Evolutionary conservation across 2,797 vertebrate species (phyloP), one percentile per base, ranked within the genome.

Genomic region (Falco peregrinus): DNA sequence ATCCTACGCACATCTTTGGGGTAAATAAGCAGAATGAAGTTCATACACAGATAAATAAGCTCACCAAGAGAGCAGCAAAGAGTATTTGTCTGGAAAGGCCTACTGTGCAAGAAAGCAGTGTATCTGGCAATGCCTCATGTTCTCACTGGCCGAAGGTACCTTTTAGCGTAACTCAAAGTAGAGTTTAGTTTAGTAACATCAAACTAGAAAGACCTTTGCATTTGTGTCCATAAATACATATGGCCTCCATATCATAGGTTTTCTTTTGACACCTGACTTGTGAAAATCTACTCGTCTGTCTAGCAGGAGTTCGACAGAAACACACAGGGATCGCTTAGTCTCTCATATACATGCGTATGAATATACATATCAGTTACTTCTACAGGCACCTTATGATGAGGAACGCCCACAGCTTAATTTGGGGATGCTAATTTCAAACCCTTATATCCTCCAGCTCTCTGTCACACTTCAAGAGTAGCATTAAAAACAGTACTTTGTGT

Each of bases 361-460:
- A 92, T 64, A 89, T 29, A 94, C 5, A 3, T 59, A 94, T 45
- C 67, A 77, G 65, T 85, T 95, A 77, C 80, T 87, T 87, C 69
- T 90, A 50, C 63, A 89, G 84, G 81, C 65, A 70, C 39, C 48
- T 95, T 63, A 79, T 8, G 28, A 81, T 69, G 73, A 94, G 64
- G 20, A 95, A 93, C 29, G 0, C 86, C 83, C 76, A 95, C 73
- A 79, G 35, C 13, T 82, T 91, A 59, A 89, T 88, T 86, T 80
- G 48, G 63, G 54, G 39, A 94, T 84, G 54, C 39, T 96, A 80
- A 91, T 79, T 95, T 91, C 79, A 84, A 95, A 84, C 51, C 10
- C 45, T 53, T 43, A 64, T 50, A 82, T 68, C 54, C 69, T 91
- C 76, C 37, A 87, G 41, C 45, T 77, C 53, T 74, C 84, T 75